Evolutionary conservation across 2,888 invertebrate species (phyloP).

Genomic region (Epiblema foenella): DNA sequence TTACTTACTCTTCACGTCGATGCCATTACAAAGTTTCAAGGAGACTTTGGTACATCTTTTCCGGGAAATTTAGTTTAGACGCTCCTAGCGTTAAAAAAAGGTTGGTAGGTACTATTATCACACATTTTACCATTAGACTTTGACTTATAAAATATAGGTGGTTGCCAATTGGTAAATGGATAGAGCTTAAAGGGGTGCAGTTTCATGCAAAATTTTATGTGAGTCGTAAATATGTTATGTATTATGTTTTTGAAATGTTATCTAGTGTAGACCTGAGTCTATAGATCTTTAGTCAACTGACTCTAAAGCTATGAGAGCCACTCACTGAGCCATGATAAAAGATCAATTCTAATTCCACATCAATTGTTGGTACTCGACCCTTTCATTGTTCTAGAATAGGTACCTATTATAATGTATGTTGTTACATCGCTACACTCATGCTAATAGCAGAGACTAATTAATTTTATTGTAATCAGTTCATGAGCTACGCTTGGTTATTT

Average conservation of each 20-base stretch:
- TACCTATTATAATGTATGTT: no score
- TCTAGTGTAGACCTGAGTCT: no score
- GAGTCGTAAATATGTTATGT: slow-evolving; percentile 17
- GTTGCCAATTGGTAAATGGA: slow-evolving; percentile 21
- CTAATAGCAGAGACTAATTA: no score
- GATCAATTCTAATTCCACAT: no score
- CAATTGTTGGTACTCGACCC: no score
- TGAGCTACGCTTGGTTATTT: no score
- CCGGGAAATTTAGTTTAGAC: slow-evolving; percentile 47
- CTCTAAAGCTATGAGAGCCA: no score
- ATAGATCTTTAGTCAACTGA: no score
- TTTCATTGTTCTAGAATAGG: no score
- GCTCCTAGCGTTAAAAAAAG: slow-evolving; percentile 49
- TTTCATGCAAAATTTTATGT: slow-evolving; percentile 23
- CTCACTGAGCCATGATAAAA: no score
- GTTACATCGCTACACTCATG: no score
- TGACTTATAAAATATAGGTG: slow-evolving; percentile 10
- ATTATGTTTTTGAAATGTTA: neutral
- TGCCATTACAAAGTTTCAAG: slow-evolving; percentile 70
- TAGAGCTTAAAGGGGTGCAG: slow-evolving; percentile 7
- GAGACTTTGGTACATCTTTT: slow-evolving; percentile 54
- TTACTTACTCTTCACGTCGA: slow-evolving; percentile 61
- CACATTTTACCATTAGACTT: slow-evolving; percentile 23
- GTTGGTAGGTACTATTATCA: slow-evolving; percentile 45
- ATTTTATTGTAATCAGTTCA: no score